Evolutionary conservation across 2,888 invertebrate species (phyloP), one percentile per base, ranked within the genome.

Genomic region (Saturnia japonica): DNA sequence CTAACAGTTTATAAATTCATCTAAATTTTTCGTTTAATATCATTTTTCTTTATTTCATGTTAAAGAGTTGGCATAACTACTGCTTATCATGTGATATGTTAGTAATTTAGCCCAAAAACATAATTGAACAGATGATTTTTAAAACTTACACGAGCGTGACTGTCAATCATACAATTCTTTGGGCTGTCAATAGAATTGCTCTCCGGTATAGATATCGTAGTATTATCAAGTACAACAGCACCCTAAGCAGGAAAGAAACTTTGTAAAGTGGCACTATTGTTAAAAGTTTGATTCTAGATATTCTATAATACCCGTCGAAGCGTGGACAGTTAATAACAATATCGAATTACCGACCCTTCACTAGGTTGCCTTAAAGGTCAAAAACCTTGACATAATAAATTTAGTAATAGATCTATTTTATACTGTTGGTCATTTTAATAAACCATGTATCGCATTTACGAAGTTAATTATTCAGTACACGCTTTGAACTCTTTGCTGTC

Each of bases 381-480:
- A 22, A 54, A 54, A 19, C 22, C 22, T 54, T 11, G 22, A 54
- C 22, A 54, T 8, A 14, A 43, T 12, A 43, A 14, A 43, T 22
- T 22, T 54, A 22, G 11, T 9, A 71, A 62, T 75, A 74, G 74
- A 34, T 34, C 28, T 34, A 64, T 40, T 19, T 64, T n/a, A 40
- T 16, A 75, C 70, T 77, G 74, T 74, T 77, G 72, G 51, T 72
- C 70, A 70, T 62, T 70, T 76, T 71, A 54, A 47, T 43, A 14
- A 57, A 0, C 78, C 42, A 78, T 81, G 76, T 84, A 82, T 85
- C 78, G 71, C 75, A 71, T 62, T 51, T 68, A 68, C 42, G 68
- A 66, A 81, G 74, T 79, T 82, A 80, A 80, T 82, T 78, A 85
- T 83, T 85, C 84, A 80, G 72, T 71, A 74, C 76, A 74, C 80